Conservation (phyloP, 2,797 vertebrate species). For the Enteromius anoplus region DNA sequence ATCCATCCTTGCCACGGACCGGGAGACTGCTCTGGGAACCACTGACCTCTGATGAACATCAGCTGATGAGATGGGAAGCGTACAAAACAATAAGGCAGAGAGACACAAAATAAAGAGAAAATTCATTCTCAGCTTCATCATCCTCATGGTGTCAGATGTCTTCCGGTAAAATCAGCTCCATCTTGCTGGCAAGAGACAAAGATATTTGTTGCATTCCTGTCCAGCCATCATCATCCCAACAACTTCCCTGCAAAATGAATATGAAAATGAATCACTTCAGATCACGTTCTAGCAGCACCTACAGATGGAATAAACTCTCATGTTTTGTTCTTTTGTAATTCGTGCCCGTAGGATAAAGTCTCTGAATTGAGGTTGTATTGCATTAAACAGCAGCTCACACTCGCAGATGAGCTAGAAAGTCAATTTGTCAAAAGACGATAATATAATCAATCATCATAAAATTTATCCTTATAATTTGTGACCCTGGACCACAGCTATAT, state of each 20-base stretch:
- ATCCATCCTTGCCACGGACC: constrained; percentile 94
- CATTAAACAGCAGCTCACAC: constrained; percentile 42
- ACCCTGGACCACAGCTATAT: no score
- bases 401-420: background rate
- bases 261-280: constrained; percentile 2
- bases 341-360: background rate
- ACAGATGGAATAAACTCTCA: background rate
- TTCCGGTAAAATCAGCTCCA: constrained; percentile 72
- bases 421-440: background rate
- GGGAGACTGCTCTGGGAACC: constrained; percentile 82
- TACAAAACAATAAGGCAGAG: constrained; percentile 79
- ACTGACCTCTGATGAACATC: constrained; percentile 76
- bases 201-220: constrained; percentile 66
- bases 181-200: constrained; percentile 30
- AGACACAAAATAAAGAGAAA: constrained; percentile 77
- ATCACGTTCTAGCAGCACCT: background rate
- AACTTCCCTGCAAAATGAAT: constrained; percentile 12
- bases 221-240: constrained; percentile 21
- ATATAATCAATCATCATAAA: background rate
- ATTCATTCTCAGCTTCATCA: constrained; percentile 77
- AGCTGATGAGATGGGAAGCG: constrained; percentile 72
- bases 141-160: constrained; percentile 71
- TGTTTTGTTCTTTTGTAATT: background rate
- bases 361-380: background rate
- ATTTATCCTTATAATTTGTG: background rate